These are phyloP conservation scores for Lineus longissimus DNA, from an alignment of 1,140 invertebrate genomes.

Conservation along the genomic window DNA sequence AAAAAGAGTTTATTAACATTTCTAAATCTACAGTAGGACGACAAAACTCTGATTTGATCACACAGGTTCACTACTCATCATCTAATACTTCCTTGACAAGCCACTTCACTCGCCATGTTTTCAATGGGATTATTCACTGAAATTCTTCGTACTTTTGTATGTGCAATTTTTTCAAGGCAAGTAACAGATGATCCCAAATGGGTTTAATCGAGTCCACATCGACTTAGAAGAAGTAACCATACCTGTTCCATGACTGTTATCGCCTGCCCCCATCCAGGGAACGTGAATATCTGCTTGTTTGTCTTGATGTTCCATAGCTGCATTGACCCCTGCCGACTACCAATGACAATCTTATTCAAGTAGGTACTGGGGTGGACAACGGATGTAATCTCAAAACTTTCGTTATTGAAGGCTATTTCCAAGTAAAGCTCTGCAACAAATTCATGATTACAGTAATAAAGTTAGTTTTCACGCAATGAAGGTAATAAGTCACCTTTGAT, in stretches of 20 bases:
- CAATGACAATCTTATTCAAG: slow-evolving; percentile 90
- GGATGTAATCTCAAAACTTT: slow-evolving; percentile 71
- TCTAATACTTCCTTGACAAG: too few relatives aligned
- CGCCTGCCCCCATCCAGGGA: slow-evolving; percentile 70
- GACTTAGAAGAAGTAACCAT: slow-evolving; percentile 12
- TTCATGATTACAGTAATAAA: slow-evolving; percentile 7
- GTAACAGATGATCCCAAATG: too few relatives aligned
- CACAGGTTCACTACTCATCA: too few relatives aligned
- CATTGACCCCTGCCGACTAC: slow-evolving; percentile 79
- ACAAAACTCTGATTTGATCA: too few relatives aligned
- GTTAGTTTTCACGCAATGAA: too few relatives aligned
- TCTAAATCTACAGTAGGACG: neutral
- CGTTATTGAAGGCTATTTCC: slow-evolving; percentile 63
- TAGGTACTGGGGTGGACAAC: slow-evolving; percentile 88
- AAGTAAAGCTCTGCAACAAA: slow-evolving; percentile 45
- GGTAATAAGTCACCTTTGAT: too few relatives aligned
- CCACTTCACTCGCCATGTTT: too few relatives aligned
- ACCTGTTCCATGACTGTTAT: slow-evolving; percentile 70
- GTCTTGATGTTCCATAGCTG: slow-evolving; percentile 89
- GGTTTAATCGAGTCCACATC: too few relatives aligned
- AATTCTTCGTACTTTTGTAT: too few relatives aligned
- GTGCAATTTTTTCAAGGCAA: too few relatives aligned
- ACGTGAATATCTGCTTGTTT: slow-evolving; percentile 72
- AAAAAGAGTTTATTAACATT: neutral
- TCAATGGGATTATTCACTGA: too few relatives aligned